These are phyloP conservation scores for Diplodus sargus DNA, from an alignment of 2,797 vertebrate genomes.

Conservation along the genomic window DNA sequence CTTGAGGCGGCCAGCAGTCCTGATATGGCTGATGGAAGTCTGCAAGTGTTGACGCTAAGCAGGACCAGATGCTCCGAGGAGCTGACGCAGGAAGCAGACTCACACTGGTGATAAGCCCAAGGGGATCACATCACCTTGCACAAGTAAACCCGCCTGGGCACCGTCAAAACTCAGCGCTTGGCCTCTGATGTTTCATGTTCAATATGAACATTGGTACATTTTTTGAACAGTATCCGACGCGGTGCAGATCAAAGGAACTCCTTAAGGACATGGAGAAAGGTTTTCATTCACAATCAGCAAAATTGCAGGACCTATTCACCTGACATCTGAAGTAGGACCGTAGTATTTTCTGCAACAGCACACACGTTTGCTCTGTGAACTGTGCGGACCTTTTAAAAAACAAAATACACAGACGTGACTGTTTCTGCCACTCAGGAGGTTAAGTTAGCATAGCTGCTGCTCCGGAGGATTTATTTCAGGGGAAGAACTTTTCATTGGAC, in stretches of 20 bases:
- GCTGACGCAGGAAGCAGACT: conserved; percentile 76
- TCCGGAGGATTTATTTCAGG: too few relatives aligned
- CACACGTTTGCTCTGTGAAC: background rate
- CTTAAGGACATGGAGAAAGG: background rate
- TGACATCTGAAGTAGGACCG: background rate
- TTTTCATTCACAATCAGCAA: conserved; percentile 7
- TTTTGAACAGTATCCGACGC: conserved; percentile 29
- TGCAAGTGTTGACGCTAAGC: conserved; percentile 64
- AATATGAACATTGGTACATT: conserved; percentile 35
- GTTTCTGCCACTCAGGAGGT: too few relatives aligned
- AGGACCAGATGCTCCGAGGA: conserved; percentile 70
- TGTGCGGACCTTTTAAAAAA: background rate
- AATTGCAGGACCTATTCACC: background rate
- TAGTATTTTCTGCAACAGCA: background rate
- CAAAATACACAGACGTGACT: too few relatives aligned
- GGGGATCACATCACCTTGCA: conserved; percentile 70
- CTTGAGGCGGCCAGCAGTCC: conserved; percentile 10
- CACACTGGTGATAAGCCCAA: conserved; percentile 69
- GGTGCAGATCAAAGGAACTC: conserved; percentile 41
- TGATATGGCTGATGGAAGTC: conserved; percentile 31
- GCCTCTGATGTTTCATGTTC: conserved; percentile 45
- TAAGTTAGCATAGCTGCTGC: too few relatives aligned
- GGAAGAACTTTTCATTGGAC: too few relatives aligned
- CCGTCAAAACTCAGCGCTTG: conserved; percentile 72
- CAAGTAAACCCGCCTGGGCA: conserved; percentile 65